Base-by-base conservation (phyloP, 2,888 invertebrate genomes). In the Sphinx pinastri region DNA sequence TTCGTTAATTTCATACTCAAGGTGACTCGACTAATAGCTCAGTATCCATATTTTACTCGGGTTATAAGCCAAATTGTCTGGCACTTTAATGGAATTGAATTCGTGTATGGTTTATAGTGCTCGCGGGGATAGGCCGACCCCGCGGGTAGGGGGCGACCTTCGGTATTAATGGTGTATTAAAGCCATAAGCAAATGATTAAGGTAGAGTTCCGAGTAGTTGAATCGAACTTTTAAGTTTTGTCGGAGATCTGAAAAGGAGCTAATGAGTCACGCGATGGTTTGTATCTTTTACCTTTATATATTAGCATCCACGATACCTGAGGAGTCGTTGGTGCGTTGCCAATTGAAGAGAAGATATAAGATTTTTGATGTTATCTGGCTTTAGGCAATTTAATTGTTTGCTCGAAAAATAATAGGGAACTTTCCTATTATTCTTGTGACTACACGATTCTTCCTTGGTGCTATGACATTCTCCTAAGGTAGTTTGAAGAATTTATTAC, bases 101-200 rank as follows among this genome's bases (percentile, higher is more conserved):
- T 83, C 80, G 77, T 77, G 72, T 76, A 70, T 57, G 71, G 71
- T 71, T 69, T 71, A 81, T 75, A 78, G 74, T 82, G 84, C 84
- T 88, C 84, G 79, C 69, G 85, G 81, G 85, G 79, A 86, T 88
- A 87, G 82, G 79, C 74, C 75, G 75, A 81, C 73, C 77, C 75
- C 72, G 78, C 75, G 76, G 71, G 75, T 72, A 77, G 73, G 75
- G 75, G 75, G 73, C 75, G 80, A 80, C 81, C 79, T 81, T 80
- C 78, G 54, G 69, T 68, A 72, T 72, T 79, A 74, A 78, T 78
- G 73, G 74, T 67, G 19, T 67, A 52, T 19, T 19, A 52, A n/a
- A 11, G 52, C 10, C 19, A 31, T 47, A 45, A 58, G 49, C 51
- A 31, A 54, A 16, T 14, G 38, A 45, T 51, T 12, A 14, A 52